phyloP scores from a whole-genome alignment of 2,888 invertebrate genomes.

The Cerastoderma edule region DNA sequence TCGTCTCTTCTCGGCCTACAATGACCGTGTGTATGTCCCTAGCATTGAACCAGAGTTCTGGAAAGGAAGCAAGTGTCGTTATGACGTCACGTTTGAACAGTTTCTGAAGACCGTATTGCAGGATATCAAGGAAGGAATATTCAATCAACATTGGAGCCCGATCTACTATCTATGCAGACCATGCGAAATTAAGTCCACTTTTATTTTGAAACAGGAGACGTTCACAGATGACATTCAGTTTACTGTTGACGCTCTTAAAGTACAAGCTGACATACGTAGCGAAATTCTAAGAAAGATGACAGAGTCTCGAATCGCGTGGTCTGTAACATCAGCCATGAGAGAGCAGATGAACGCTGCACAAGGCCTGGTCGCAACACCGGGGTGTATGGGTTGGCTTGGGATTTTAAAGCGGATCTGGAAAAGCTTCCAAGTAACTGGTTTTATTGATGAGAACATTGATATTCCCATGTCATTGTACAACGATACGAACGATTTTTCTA shows the following conservation, averaged over 20 bases:
- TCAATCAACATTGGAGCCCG: slow-evolving; percentile 11
- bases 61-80: slow-evolving; percentile 8
- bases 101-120: background rate
- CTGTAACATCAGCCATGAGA: background rate
- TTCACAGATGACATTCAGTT: slow-evolving; percentile 1
- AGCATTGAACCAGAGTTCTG: background rate
- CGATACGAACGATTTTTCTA: background rate
- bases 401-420: background rate
- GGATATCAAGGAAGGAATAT: background rate
- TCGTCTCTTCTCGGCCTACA: slow-evolving; percentile 3
- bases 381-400: slow-evolving; percentile 2
- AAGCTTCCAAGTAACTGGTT: slow-evolving; percentile 6
- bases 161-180: slow-evolving; percentile 4
- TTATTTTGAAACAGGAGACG: slow-evolving; percentile 1
- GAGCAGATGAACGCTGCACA: background rate
- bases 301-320: background rate
- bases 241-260: background rate
- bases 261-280: background rate
- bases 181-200: background rate
- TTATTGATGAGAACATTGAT: background rate
- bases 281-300: background rate
- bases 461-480: background rate
- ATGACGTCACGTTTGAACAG: slow-evolving; percentile 9
- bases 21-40: background rate
- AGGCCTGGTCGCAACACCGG: background rate